phyloP scores from a whole-genome alignment of 53 echinoderm and acorn worm genomes.

The Antedon mediterranea region DNA sequence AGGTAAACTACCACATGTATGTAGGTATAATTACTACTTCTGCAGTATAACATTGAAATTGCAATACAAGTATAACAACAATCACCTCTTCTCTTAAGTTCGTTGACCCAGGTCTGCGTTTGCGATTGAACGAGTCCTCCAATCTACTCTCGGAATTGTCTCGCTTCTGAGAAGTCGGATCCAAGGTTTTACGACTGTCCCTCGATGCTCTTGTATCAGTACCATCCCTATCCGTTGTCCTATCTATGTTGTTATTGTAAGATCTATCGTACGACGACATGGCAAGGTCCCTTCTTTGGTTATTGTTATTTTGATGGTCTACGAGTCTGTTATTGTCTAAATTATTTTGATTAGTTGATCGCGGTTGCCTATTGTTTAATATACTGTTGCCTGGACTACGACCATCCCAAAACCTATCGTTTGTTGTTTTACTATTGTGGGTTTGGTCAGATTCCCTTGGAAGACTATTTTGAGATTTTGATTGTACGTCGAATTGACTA shows the following conservation, averaged over 20 bases:
- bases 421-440: neutral
- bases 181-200: neutral
- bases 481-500: neutral
- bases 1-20: neutral
- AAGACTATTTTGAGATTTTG: neutral
- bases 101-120: neutral
- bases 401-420: neutral
- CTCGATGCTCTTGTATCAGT: neutral
- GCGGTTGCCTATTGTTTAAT: neutral
- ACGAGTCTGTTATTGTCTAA: neutral
- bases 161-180: neutral
- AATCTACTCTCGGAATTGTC: neutral
- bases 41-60: neutral
- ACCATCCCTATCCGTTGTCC: neutral
- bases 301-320: neutral
- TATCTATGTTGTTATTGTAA: neutral
- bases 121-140: neutral
- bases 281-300: neutral
- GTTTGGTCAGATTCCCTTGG: neutral
- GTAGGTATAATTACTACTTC: neutral
- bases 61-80: neutral
- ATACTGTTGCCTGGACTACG: neutral
- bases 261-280: neutral
- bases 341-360: neutral
- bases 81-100: neutral